Evolutionary conservation across 2,888 invertebrate species (phyloP).

Genomic region (Agrotis clavis): DNA sequence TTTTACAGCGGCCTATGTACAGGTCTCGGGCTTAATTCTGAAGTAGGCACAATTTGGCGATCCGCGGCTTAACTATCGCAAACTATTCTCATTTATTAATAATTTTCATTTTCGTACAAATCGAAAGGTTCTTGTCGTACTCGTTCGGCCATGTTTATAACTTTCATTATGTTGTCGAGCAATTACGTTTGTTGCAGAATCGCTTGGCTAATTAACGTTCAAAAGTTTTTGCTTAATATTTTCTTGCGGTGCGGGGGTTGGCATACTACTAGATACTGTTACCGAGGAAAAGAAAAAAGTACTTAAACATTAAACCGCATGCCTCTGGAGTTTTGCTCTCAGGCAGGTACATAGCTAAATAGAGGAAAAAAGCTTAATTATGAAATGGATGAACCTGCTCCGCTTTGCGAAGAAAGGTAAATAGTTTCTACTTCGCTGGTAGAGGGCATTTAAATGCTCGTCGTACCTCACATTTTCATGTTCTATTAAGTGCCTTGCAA

Average conservation of each 20-base stretch:
- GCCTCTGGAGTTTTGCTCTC: slow-evolving; percentile 55
- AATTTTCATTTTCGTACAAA: slow-evolving; percentile 41
- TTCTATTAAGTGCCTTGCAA: slow-evolving; percentile 6
- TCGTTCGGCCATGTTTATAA: slow-evolving; percentile 42
- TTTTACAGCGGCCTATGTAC: slow-evolving; percentile 40
- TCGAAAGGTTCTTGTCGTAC: slow-evolving; percentile 28
- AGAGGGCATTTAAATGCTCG: slow-evolving; percentile 30
- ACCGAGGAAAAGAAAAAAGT: slow-evolving; percentile 63
- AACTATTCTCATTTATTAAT: slow-evolving; percentile 45
- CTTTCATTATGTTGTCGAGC: slow-evolving; percentile 34
- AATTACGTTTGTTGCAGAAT: slow-evolving; percentile 24
- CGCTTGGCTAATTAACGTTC: slow-evolving; percentile 47
- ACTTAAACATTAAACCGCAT: slow-evolving; percentile 66
- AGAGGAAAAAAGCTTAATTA: slow-evolving; percentile 69
- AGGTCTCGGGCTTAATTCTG: slow-evolving; percentile 30
- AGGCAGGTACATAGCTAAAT: slow-evolving; percentile 63
- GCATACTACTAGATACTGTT: slow-evolving; percentile 39
- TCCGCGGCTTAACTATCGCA: slow-evolving; percentile 28
- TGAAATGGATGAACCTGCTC: slow-evolving; percentile 68
- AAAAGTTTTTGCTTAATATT: slow-evolving; percentile 52
- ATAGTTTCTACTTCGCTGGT: slow-evolving; percentile 36
- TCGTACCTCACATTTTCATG: slow-evolving; percentile 1
- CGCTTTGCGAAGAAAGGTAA: slow-evolving; percentile 42
- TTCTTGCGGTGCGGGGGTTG: slow-evolving; percentile 18
- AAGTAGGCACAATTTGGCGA: slow-evolving; percentile 41